Base-by-base conservation (phyloP, 2,797 vertebrate genomes). In the Sciurus vulgaris region DNA sequence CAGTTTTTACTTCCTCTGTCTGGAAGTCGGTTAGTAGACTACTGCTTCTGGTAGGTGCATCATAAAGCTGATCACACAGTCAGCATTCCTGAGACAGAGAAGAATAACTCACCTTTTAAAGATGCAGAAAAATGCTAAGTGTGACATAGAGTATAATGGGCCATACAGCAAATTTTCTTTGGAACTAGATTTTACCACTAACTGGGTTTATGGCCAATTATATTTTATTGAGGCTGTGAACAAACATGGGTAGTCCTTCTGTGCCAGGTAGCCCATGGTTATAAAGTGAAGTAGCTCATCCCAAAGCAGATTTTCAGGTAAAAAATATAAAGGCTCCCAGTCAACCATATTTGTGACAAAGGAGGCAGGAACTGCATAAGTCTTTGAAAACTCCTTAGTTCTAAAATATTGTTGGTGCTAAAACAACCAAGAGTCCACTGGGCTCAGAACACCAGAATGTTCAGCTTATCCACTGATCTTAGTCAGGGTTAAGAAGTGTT, bases 161-260 rank as follows among this genome's bases (percentile, higher is more conserved):
- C 17, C 54, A 33, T 6, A 82, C n/a, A 41, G 82, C 20, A 63
- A 38, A 78, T 41, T 65, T 82, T 78, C 35, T 87, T 78, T 87
- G 93, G 38, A 81, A 93, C 18, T 44, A 91, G 38, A 77, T n/a
- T 47, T 89, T 83, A 72, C 44, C 13, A 65, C 30, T 89, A 85
- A 24, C 22, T 92, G 85, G 84, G 13, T 87, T 95, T 93, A 88
- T 73, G 70, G 73, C 2, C 67, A 73, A 59, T 93, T 94, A 69
- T 38, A 35, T 69, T 91, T 89, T 67, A 89, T 30, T 51, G 26
- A 93, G 41, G 12, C 47, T 81, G 13, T 84, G 54, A 92, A 82
- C 38, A 93, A 93, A 77, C 33, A 94, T 11, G 41, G 33, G 86
- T 63, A 93, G 51, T 7, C 5, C 51, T 51, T 83, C 28, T 61